Evolutionary conservation across 2,113 vertebrate genomes (phyloP).

Genomic region (Seriola dumerili): DNA sequence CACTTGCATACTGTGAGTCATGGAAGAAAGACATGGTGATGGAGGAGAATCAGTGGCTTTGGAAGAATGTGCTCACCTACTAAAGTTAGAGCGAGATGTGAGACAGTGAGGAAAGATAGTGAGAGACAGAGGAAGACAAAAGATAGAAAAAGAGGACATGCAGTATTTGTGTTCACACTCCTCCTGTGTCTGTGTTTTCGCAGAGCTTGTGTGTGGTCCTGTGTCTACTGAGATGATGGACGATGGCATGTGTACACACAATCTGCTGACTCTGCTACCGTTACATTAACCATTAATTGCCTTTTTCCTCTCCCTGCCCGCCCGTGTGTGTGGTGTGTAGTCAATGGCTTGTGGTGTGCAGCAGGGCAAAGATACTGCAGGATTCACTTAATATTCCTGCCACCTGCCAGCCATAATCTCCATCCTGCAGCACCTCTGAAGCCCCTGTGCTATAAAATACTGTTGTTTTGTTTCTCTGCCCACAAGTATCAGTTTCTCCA

Average conservation of each 20-base stretch:
- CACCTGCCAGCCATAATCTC: constrained; percentile 67
- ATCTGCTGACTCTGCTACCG: constrained; percentile 70
- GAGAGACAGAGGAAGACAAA: not conserved
- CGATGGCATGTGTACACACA: constrained; percentile 59
- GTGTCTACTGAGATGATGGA: constrained; percentile 70
- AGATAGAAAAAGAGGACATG: constrained; percentile 9
- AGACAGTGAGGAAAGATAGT: constrained; percentile 34
- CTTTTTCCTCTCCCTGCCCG: constrained; percentile 28
- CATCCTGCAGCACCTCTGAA: constrained; percentile 64
- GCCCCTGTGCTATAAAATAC: constrained; percentile 36
- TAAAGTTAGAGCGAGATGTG: constrained; percentile 63
- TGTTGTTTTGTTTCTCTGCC: constrained; percentile 56
- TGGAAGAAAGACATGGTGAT: constrained; percentile 33
- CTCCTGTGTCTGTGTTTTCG: constrained; percentile 4
- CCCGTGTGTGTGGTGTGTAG: constrained; percentile 39
- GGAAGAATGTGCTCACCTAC: constrained; percentile 44
- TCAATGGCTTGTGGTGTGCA: constrained; percentile 68
- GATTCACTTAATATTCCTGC: constrained; percentile 75
- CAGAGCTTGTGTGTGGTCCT: constrained; percentile 27
- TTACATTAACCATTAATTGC: constrained; percentile 75
- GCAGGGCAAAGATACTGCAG: constrained; percentile 65
- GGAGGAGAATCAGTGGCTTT: constrained; percentile 22
- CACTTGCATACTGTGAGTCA: constrained; percentile 31
- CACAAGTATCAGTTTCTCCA: constrained; percentile 25
- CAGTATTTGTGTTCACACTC: constrained; percentile 12